Conservation (phyloP, 2,888 invertebrate species). For the Protonemura montana region DNA sequence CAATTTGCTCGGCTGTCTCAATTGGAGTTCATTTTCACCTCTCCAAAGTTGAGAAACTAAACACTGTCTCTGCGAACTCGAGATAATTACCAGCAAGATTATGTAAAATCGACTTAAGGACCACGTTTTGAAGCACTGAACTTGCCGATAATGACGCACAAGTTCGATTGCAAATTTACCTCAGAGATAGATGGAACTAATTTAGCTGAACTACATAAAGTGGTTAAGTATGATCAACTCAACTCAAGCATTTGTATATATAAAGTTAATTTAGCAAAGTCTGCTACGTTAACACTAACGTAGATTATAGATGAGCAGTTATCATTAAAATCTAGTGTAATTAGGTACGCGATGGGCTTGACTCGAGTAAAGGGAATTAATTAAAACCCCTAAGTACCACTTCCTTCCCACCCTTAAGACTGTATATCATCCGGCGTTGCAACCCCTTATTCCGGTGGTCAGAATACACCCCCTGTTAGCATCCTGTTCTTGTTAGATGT, state of each 20-base stretch:
- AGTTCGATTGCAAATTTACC: neutral
- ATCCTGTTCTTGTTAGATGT: neutral
- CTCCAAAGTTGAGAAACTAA: too few relatives aligned
- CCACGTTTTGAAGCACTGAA: too few relatives aligned
- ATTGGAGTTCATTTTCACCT: too few relatives aligned
- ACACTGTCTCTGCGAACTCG: too few relatives aligned
- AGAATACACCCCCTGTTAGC: neutral
- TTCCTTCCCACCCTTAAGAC: constrained; percentile 32
- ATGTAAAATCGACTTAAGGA: too few relatives aligned
- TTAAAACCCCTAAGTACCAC: constrained; percentile 38
- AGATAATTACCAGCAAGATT: too few relatives aligned
- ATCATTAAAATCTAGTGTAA: constrained; percentile 39
- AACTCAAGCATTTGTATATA: neutral
- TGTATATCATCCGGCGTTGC: neutral
- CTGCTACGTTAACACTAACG: neutral
- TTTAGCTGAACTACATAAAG: constrained; percentile 13
- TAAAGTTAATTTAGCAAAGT: neutral
- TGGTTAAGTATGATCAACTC: neutral
- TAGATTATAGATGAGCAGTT: constrained; percentile 1
- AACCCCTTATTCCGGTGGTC: constrained; percentile 14
- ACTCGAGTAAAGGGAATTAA: constrained; percentile 43
- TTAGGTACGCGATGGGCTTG: constrained; percentile 40
- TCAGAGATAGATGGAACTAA: neutral
- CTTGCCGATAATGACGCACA: neutral
- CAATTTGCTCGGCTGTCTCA: too few relatives aligned